phyloP scores from a whole-genome alignment of 2,113 vertebrate species.

The Tachuris rubrigastra region DNA sequence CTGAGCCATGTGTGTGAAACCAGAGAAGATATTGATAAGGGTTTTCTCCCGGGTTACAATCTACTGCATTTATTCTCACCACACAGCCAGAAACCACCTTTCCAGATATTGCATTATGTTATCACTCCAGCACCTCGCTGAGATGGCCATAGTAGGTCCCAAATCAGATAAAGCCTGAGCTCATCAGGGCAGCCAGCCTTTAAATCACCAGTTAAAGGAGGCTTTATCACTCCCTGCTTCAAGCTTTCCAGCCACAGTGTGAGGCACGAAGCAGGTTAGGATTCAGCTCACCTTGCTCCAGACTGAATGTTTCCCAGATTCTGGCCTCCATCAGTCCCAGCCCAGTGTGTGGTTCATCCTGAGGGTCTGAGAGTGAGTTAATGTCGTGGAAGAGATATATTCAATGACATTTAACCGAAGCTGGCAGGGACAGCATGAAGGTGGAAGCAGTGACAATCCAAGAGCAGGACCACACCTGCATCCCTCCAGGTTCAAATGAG shows the following conservation, averaged over 20 bases:
- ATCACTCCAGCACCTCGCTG: not conserved
- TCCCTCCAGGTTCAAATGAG: not conserved
- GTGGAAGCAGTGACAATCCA: not conserved
- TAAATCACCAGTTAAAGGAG: not conserved
- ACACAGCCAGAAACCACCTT: not conserved
- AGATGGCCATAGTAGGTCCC: not conserved
- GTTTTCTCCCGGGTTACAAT: not conserved
- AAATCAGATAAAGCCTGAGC: not conserved
- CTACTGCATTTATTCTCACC: not conserved
- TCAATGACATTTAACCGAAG: not conserved
- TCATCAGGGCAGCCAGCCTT: not conserved
- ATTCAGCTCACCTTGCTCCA: not conserved
- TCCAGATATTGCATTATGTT: not conserved
- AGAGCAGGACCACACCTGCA: not conserved
- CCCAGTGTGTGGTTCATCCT: not conserved
- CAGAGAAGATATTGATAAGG: not conserved
- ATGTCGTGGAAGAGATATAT: not conserved
- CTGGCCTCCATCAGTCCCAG: not conserved
- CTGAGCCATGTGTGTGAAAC: not conserved
- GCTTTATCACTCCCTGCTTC: not conserved
- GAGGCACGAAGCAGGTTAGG: not conserved
- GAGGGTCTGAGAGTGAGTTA: fast-evolving
- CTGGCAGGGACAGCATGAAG: not conserved
- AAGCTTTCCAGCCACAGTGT: not conserved
- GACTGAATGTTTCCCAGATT: not conserved